Conservation (phyloP, 2,113 vertebrate genomes). For the Mustelus asterias region DNA sequence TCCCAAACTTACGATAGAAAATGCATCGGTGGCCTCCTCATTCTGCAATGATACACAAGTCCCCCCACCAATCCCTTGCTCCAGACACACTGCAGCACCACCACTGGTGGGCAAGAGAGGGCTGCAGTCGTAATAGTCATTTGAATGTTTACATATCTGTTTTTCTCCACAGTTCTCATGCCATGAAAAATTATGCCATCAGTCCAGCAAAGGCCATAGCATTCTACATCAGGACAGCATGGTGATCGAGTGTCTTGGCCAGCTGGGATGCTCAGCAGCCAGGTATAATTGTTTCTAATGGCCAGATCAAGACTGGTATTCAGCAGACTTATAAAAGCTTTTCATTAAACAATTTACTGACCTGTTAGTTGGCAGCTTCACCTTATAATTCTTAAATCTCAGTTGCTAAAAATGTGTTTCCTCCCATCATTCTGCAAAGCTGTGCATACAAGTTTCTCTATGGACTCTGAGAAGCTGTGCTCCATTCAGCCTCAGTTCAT, state of each 20-base stretch:
- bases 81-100: neutral
- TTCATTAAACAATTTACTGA: neutral
- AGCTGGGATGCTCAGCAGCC: neutral
- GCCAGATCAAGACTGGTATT: neutral
- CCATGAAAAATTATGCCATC: neutral
- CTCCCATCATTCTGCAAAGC: neutral
- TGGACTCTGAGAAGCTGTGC: neutral
- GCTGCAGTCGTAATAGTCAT: neutral
- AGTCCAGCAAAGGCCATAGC: neutral
- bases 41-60: neutral
- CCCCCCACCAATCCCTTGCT: neutral
- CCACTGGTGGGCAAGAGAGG: no score
- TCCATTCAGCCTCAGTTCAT: neutral
- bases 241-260: neutral
- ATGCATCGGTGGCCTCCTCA: neutral
- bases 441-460: neutral
- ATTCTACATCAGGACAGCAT: neutral
- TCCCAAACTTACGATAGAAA: neutral
- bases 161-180: neutral
- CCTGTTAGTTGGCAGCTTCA: neutral
- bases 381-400: neutral
- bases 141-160: neutral
- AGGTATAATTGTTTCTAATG: neutral
- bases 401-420: neutral
- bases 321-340: neutral